These are phyloP conservation scores for Nyctibius grandis DNA, from an alignment of 2,797 vertebrate species.

Conservation along the genomic window DNA sequence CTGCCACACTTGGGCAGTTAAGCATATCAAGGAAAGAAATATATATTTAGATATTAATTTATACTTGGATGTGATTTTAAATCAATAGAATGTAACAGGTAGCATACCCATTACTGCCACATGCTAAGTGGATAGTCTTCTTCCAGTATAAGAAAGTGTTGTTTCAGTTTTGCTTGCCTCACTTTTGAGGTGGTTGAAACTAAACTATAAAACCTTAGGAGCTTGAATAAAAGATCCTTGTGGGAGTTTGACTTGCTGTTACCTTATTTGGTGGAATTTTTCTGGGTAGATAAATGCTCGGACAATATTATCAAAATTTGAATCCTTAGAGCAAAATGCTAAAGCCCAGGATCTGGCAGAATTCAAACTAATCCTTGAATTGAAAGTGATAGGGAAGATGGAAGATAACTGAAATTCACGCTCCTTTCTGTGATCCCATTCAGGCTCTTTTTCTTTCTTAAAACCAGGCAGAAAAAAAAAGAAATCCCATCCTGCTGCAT, in stretches of 20 bases:
- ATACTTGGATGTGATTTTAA: neutral
- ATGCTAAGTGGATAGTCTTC: neutral
- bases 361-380: neutral
- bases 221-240: neutral
- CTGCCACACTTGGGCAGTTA: neutral
- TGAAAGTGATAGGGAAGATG: neutral
- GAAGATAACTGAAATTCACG: neutral
- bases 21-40: neutral
- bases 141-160: neutral
- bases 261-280: neutral
- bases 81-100: neutral
- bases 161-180: neutral
- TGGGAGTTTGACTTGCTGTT: neutral
- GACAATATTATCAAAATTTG: neutral
- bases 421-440: neutral
- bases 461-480: neutral
- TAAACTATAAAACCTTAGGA: neutral
- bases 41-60: neutral
- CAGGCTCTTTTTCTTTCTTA: neutral
- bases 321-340: neutral
- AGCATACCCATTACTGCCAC: neutral
- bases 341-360: neutral
- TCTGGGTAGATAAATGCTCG: neutral
- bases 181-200: neutral
- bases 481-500: neutral